Evolutionary conservation across 2,888 invertebrate species (phyloP), one percentile per base, ranked within the genome.

Genomic region (Epistrophella euchroma): DNA sequence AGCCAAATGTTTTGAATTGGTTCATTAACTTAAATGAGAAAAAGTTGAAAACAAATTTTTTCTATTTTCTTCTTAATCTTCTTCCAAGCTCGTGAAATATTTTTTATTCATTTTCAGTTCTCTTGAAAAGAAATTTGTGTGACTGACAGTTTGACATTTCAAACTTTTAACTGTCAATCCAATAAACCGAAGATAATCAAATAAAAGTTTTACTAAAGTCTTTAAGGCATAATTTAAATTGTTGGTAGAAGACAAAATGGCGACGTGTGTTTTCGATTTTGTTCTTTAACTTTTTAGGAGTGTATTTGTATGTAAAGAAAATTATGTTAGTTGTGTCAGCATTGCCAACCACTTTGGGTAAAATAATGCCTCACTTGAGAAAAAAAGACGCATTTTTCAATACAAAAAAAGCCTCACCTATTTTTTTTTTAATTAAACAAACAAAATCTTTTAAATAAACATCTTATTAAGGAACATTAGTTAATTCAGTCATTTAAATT

Each of bases 91-190:
- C 11, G 9, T 25, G 17, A 43, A 7, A 43, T n/a, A 32, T 43
- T 22, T 50, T 50, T 50, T 50, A 37, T 47, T 35, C 32, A 35
- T 7, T 32, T 32, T 32, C n/a, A 32, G 19, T 50, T 66, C 9
- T 64, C 19, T 56, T 35, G 37, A 6, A 35, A 58, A 28, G 28
- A 28, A 4, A 25, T n/a, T 66, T 19, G 35, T 25, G 15, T 13
- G 68, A 37, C 1, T 4, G 68, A 68, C 35, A n/a, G n/a, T n/a
- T n/a, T 4, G 68, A 68, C 35, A 22, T 37, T 37, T 22, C 22
- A 22, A 68, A 50, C 52, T 68, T 68, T 68, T 37, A 58, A 76
- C 47, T 76, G 58, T 58, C 70, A 70, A 76, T 68, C 19, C n/a
- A 28, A 35, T 68, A 28, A 32, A 60, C 3, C 60, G 45, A 17